Percentiles rank a stretch among this genome's conserved stretches.
These are phyloP conservation scores for mouse (Mus musculus) DNA, from an alignment of 2,113 vertebrate genomes.

Conservation along the genomic window DNA sequence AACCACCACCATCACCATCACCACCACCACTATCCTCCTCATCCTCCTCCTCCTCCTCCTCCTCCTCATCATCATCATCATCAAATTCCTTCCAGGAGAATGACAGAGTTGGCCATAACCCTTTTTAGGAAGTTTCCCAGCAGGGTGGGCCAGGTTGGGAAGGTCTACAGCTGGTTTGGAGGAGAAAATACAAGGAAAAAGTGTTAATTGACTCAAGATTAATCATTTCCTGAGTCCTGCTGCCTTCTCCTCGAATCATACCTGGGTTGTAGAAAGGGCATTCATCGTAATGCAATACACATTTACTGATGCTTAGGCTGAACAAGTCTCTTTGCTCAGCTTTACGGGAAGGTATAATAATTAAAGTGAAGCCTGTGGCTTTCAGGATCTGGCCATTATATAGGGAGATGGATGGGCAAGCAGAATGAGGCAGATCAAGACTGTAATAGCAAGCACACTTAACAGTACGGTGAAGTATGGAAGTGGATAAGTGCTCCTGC, in stretches of 20 bases:
- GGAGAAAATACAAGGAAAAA: conserved; percentile 18
- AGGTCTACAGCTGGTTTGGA: background rate
- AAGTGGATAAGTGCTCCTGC: background rate
- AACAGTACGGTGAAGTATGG: accelerated
- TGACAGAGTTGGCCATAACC: background rate
- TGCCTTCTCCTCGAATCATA: conserved; percentile 33
- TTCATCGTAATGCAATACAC: background rate
- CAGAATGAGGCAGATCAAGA: background rate
- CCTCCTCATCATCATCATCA: background rate
- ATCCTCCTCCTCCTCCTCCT: too few species aligned
- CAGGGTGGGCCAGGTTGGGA: background rate
- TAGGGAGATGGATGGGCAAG: background rate
- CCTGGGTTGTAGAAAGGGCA: conserved; percentile 26
- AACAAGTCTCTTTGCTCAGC: background rate
- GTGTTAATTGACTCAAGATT: conserved; percentile 32
- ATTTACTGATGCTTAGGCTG: background rate
- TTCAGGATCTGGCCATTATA: background rate
- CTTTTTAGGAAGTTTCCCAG: conserved; percentile 28
- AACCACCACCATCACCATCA: too few species aligned
- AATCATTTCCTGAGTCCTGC: conserved; percentile 66
- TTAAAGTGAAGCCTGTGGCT: background rate
- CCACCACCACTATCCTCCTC: background rate
- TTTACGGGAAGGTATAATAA: background rate
- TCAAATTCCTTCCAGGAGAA: background rate
- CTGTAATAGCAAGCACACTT: background rate